Conservation (phyloP, 2,113 vertebrate genomes). For the Hydropotes inermis region DNA sequence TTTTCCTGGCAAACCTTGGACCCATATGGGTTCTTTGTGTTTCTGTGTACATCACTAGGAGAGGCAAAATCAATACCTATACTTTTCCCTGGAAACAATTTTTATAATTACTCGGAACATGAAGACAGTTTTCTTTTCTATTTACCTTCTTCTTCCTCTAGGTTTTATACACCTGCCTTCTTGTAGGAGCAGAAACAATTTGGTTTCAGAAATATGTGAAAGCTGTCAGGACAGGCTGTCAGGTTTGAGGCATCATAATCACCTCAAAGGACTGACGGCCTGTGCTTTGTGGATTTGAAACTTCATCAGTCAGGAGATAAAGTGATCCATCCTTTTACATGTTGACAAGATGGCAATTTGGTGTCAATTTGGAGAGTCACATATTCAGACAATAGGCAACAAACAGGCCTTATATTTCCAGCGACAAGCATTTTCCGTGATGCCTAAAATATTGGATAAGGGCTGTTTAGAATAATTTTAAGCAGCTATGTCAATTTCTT, state of each 20-base stretch:
- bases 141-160: conserved; percentile 71
- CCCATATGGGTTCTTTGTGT: conserved; percentile 82
- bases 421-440: conserved; percentile 74
- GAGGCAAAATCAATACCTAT: conserved; percentile 66
- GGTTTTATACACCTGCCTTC: conserved; percentile 69
- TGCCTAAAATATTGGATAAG: conserved; percentile 75
- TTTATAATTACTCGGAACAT: conserved; percentile 71
- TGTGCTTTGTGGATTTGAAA: conserved; percentile 77
- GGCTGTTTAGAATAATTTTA: conserved; percentile 78
- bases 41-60: conserved; percentile 76
- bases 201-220: conserved; percentile 75
- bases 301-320: conserved; percentile 81
- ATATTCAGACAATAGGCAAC: conserved; percentile 73
- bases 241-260: conserved; percentile 73
- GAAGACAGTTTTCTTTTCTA: conserved; percentile 70
- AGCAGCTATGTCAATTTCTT: conserved; percentile 59
- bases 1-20: conserved; percentile 81
- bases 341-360: conserved; percentile 82
- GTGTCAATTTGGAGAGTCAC: conserved; percentile 75
- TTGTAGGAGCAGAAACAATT: conserved; percentile 61
- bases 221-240: conserved; percentile 78
- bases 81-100: conserved; percentile 70
- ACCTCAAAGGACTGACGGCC: conserved; percentile 78
- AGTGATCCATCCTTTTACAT: conserved; percentile 78
- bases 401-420: conserved; percentile 46